Evolutionary conservation across 2,888 invertebrate species (phyloP).

Genomic region (Timandra comae): DNA sequence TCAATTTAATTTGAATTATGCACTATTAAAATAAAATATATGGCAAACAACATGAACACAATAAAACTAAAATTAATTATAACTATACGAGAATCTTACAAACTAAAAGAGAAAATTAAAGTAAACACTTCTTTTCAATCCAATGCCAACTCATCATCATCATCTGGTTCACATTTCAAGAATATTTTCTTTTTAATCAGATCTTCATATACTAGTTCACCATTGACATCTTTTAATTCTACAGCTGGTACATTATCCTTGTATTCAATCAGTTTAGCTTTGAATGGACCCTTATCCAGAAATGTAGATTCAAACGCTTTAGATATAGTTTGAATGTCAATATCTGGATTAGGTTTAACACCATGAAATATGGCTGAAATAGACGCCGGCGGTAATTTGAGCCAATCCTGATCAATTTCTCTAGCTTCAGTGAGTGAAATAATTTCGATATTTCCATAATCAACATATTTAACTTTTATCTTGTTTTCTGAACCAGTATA

Average conservation of each 20-base stretch:
- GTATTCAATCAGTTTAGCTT: slow-evolving; percentile 38
- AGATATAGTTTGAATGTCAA: slow-evolving; percentile 40
- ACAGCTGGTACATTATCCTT: slow-evolving; percentile 30
- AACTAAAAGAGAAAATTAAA: not conserved
- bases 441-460: slow-evolving; percentile 82
- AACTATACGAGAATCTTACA: not conserved
- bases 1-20: too few relatives aligned
- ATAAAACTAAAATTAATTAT: not conserved
- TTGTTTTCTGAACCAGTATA: slow-evolving; percentile 50
- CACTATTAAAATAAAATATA: not conserved
- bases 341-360: slow-evolving; percentile 41
- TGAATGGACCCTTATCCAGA: slow-evolving; percentile 48
- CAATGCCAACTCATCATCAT: too few relatives aligned
- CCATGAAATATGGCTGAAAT: slow-evolving; percentile 66
- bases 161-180: too few relatives aligned
- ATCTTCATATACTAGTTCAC: slow-evolving; percentile 41
- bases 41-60: not conserved
- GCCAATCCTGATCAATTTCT: slow-evolving; percentile 67
- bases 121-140: slow-evolving; percentile 23
- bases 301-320: slow-evolving; percentile 41
- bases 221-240: slow-evolving; percentile 42
- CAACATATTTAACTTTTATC: slow-evolving; percentile 82
- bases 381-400: slow-evolving; percentile 68
- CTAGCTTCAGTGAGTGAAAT: slow-evolving; percentile 62
- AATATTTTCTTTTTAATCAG: slow-evolving; percentile 40